Base-by-base conservation (phyloP, 2,113 vertebrate genomes). In the Malurus cyaneus region DNA sequence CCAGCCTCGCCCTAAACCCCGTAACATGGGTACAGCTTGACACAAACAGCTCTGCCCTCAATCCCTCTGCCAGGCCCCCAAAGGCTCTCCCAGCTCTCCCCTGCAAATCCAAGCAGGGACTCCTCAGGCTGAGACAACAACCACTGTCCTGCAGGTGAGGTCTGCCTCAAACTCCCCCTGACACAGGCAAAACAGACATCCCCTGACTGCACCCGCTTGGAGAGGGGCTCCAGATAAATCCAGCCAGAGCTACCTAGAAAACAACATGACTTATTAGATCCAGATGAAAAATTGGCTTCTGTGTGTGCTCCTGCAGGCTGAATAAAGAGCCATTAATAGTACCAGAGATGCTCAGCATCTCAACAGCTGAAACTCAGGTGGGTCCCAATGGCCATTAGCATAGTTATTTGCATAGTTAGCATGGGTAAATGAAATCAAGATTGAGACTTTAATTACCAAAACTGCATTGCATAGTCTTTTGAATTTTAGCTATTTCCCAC, bases 11-110 rank as follows among this genome's bases (percentile, higher is more conserved):
- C 46, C 39, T 18, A 53, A 42, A 79, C 21, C 18, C 2, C 39
- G 0, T 8, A 61, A 21, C 17, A 29, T 1, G 8, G 42, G n/a
- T 18, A 36, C 28, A 91, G 44, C 41, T 50, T 34, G 57, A 39
- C 14, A 46, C 49, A 42, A 57, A 3, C 62, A 59, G 36, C 0
- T 0, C 67, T 62, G 50, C 44, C 61, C 49, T 28, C n/a, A 1
- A 57, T 59, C 9, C 65, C 12, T 77, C 77, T 76, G 25, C 44
- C 28, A 28, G 34, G 6, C 13, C 36, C 16, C 65, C 89, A 79
- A 67, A 82, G 46, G 39, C 59, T 36, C 18, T 14, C 54, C 39
- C 5, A 2, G 2, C 18, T 52, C 57, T 19, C 46, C 69, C 82
- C 70, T 80, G 60, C 18, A 64, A 93, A 80, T 44, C 25, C 87